Conservation (phyloP, 1,140 invertebrate genomes). For the Pectinophora gossypiella region DNA sequence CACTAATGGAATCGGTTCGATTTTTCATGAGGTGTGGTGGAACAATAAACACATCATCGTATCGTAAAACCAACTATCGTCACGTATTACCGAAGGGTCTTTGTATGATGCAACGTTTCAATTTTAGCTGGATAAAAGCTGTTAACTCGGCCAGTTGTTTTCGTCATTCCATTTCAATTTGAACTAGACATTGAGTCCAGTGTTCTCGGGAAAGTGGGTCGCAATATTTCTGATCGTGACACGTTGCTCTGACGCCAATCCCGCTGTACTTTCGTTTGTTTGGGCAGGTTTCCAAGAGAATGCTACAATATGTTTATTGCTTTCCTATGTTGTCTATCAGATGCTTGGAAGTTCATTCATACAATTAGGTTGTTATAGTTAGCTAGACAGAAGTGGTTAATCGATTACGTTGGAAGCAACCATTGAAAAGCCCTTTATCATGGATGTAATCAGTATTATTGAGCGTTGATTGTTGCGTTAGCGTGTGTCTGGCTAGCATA, state of each 20-base stretch:
- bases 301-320: neutral
- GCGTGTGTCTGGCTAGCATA: too few relatives aligned
- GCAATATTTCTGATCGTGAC: conserved; percentile 14
- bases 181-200: conserved; percentile 59
- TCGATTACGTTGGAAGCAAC: too few relatives aligned
- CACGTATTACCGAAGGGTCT: conserved; percentile 1
- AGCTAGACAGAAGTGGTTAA: too few relatives aligned
- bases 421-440: too few relatives aligned
- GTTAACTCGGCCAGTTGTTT: conserved; percentile 14
- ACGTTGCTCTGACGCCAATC: conserved; percentile 17
- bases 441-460: too few relatives aligned
- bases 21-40: neutral
- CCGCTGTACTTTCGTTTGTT: conserved; percentile 15
- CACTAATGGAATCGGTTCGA: too few relatives aligned
- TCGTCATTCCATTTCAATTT: conserved; percentile 19
- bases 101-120: neutral
- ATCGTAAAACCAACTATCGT: neutral
- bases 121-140: conserved; percentile 5
- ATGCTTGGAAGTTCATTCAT: neutral
- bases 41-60: conserved; percentile 8
- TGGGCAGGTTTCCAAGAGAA: conserved; percentile 27
- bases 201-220: conserved; percentile 39
- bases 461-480: too few relatives aligned
- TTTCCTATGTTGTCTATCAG: conserved; percentile 3
- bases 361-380: too few relatives aligned